Evolutionary conservation across 1,140 invertebrate genomes (phyloP).

Genomic region (Alviniconcha marisindica): DNA sequence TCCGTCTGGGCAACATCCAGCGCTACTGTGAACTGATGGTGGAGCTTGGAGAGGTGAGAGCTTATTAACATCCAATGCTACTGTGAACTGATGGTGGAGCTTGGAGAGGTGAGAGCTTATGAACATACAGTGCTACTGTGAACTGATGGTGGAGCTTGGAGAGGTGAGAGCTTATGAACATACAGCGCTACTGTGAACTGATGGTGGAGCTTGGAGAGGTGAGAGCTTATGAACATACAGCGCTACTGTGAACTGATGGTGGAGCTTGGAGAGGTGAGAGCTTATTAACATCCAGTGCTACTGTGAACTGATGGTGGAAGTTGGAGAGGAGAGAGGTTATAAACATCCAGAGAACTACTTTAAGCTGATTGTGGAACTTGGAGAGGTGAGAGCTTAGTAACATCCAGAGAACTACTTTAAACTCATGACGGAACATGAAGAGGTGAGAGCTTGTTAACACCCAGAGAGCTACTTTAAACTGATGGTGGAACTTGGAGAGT

Average conservation of each 20-base stretch:
- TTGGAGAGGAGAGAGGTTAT: too few species aligned
- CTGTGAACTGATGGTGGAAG: too few species aligned
- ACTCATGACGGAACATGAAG: too few species aligned
- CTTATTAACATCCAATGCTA: conserved; percentile 63
- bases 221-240: too few species aligned
- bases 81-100: conserved; percentile 76
- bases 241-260: too few species aligned
- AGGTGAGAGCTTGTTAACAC: too few species aligned
- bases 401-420: too few species aligned
- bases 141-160: conserved; percentile 75
- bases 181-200: too few species aligned
- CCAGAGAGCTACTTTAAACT: conserved; percentile 77
- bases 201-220: too few species aligned
- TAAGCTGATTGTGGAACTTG: conserved; percentile 76
- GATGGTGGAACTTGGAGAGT: conserved; percentile 74
- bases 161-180: conserved; percentile 60
- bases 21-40: conserved; percentile 78
- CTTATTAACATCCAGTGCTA: too few species aligned
- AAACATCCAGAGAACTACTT: conserved; percentile 77
- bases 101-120: conserved; percentile 46
- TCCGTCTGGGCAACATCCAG: conserved; percentile 76
- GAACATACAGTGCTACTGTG: conserved; percentile 74
- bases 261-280: too few species aligned
- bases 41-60: conserved; percentile 72
- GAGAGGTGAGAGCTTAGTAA: conserved; percentile 68